Conservation (phyloP, 2,888 invertebrate genomes). For the Acheta domesticus region DNA sequence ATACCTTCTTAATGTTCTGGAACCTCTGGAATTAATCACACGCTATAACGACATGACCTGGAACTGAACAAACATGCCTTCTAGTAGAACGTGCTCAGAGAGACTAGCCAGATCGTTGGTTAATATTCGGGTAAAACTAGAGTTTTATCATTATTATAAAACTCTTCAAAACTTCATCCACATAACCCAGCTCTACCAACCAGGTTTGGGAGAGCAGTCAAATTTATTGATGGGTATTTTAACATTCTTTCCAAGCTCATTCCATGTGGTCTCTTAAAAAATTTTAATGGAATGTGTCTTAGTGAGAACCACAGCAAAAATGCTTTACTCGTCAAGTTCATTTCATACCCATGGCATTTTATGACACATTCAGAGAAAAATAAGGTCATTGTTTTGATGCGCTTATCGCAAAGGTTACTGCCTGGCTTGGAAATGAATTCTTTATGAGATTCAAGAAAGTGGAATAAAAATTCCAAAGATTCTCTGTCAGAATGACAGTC, state of each 20-base stretch:
- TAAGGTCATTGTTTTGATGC: neutral
- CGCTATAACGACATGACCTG: constrained; percentile 20
- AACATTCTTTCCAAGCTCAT: constrained; percentile 21
- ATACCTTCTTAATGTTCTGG: neutral
- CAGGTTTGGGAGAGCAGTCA: constrained; percentile 18
- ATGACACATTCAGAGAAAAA: constrained; percentile 12
- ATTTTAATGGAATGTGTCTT: constrained; percentile 27
- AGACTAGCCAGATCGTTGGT: constrained; percentile 24
- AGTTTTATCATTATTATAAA: neutral
- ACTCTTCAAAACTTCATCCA: neutral
- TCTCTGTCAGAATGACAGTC: neutral
- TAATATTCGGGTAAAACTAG: neutral
- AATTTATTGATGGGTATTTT: neutral
- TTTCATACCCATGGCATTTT: neutral
- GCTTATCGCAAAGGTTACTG: neutral
- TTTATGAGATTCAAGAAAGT: neutral
- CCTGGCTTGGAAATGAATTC: neutral
- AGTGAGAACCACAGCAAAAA: constrained; percentile 20
- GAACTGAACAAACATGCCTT: constrained; percentile 29
- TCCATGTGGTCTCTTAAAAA: constrained; percentile 23
- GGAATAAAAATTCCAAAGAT: neutral
- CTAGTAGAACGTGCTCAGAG: constrained; percentile 34
- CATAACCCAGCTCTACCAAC: constrained; percentile 11
- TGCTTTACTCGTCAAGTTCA: neutral
- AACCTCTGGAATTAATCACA: neutral